Conservation (phyloP, 2,888 invertebrate genomes). For the Plusia festucae region DNA sequence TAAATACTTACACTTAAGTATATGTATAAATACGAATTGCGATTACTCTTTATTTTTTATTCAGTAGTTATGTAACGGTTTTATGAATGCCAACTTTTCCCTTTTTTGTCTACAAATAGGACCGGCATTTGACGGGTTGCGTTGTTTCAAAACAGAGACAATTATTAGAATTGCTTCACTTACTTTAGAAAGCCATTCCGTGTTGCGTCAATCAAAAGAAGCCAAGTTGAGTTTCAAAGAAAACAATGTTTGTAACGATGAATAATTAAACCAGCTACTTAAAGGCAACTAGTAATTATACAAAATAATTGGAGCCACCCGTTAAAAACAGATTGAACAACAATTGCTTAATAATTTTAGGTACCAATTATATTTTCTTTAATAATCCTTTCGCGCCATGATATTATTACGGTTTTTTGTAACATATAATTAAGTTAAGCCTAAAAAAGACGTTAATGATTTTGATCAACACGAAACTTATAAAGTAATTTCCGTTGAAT, state of each 20-base stretch:
- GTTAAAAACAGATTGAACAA: not conserved
- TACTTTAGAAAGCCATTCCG: slow-evolving; percentile 4
- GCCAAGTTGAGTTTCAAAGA: not conserved
- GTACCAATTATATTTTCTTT: slow-evolving; percentile 1
- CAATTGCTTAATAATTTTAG: not conserved
- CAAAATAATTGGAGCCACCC: not conserved
- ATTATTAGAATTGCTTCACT: slow-evolving; percentile 2
- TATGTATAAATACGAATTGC: no score
- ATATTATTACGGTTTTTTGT: not conserved
- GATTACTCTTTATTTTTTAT: not conserved
- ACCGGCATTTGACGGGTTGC: not conserved
- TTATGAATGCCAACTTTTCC: not conserved
- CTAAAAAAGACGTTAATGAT: not conserved
- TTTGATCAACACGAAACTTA: not conserved
- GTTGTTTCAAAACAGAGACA: not conserved
- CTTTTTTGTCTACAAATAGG: not conserved
- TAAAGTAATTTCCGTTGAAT: not conserved
- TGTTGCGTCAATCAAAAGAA: slow-evolving; percentile 3
- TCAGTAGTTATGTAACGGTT: not conserved
- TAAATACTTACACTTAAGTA: no score
- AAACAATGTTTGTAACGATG: not conserved
- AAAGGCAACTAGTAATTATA: not conserved
- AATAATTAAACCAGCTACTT: not conserved
- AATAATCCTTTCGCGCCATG: not conserved
- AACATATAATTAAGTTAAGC: not conserved